Base-by-base conservation (phyloP, 2,797 vertebrate species). In the Choloepus didactylus region DNA sequence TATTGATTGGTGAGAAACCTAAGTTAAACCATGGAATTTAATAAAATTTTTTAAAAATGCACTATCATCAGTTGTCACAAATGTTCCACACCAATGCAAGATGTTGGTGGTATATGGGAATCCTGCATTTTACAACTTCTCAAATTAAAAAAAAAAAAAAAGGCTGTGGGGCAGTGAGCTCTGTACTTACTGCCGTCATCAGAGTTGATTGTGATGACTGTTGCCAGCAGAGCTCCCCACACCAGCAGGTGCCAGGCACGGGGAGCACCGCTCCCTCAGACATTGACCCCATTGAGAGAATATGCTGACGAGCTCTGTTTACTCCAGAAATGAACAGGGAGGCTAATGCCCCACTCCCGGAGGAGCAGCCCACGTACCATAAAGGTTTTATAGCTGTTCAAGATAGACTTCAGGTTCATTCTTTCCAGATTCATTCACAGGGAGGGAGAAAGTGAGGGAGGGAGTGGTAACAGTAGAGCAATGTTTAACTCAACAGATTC, bases 181-280 rank as follows among this genome's bases (percentile, higher is more conserved):
- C 98, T 98, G 98, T 98, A 97, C 98, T 98, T 97, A 97, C 98
- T 98, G 98, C 97, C 97, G 98, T 98, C 99, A 98, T 98, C 98
- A 98, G 99, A 98, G 98, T 98, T 98, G 98, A 98, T 95, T 98
- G 98, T 7, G 21, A 97, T 97, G 98, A 97, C 67, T 82, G 98
- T 98, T 98, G 98, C 98, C 97, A 97, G 98, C 97, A 95, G 97
- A 92, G 93, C 96, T 98, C 97, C 98, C 97, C 96, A 98, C 98
- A 98, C 99, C 98, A 98, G 98, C 98, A 98, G 99, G 99, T 99
- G 99, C 99, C 99, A 99, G 99, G 99, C 99, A 99, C 99, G 93
- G 98, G 96, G 93, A 96, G 95, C 96, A 98, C 97, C 96, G 98
- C 98, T 99, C 99, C 98, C 98, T 98, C 98, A 98, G 97, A 94